Evolutionary conservation across 2,888 invertebrate genomes (phyloP).

Genomic region (Yponomeuta evonymella): DNA sequence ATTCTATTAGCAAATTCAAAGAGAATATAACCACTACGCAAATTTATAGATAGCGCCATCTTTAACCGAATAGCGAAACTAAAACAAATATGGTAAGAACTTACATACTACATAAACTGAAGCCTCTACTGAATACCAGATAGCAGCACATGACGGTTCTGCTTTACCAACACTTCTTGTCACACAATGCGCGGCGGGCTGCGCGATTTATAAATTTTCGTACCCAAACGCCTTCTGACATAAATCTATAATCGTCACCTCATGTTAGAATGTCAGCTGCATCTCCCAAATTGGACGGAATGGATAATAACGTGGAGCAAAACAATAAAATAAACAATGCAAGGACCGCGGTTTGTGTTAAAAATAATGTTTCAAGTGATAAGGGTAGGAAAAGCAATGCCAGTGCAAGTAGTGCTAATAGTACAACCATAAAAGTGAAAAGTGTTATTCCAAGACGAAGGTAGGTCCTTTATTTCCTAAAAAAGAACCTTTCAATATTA

Average conservation of each 20-base stretch:
- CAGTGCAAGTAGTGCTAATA: slow-evolving; percentile 31
- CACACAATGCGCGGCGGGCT: slow-evolving; percentile 66
- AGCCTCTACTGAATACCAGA: background rate
- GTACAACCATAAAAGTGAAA: slow-evolving; percentile 63
- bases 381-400: slow-evolving; percentile 45
- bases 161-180: slow-evolving; percentile 46
- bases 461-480: slow-evolving; percentile 35
- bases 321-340: slow-evolving; percentile 28
- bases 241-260: slow-evolving; percentile 69
- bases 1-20: no score
- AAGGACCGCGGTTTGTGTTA: slow-evolving; percentile 32
- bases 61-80: background rate
- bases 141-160: slow-evolving; percentile 24
- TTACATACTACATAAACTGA: background rate
- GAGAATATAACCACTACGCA: no score
- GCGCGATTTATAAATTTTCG: slow-evolving; percentile 72
- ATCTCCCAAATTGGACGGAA: slow-evolving; percentile 40
- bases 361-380: slow-evolving; percentile 44
- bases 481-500: no score
- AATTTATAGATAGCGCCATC: background rate
- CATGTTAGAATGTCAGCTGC: slow-evolving; percentile 59
- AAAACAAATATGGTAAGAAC: background rate
- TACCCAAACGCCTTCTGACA: slow-evolving; percentile 58
- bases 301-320: slow-evolving; percentile 37
- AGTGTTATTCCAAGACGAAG: slow-evolving; percentile 67